Percentiles rank a stretch among this genome's conserved stretches.
Evolutionary conservation across 1,140 invertebrate species (phyloP).

Genomic region (Drosophila lini): DNA sequence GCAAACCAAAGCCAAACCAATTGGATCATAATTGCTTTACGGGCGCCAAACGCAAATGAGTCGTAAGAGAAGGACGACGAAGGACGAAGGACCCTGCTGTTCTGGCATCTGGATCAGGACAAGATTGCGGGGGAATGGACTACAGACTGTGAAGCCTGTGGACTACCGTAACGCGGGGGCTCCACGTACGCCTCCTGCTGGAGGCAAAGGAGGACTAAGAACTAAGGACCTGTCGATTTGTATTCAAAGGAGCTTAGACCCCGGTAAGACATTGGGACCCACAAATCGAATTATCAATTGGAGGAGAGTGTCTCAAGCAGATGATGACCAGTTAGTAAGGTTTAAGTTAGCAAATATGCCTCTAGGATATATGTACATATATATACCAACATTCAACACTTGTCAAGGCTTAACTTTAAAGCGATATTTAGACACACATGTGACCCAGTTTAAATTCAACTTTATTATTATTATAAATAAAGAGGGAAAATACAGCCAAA

Average conservation of each 20-base stretch:
- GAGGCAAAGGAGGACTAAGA: not conserved
- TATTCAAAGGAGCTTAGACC: constrained; percentile 18
- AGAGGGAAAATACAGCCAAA: no score
- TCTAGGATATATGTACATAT: no score
- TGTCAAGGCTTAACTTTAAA: not conserved
- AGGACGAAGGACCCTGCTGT: not conserved
- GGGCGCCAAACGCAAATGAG: constrained; percentile 78
- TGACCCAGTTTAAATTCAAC: no score
- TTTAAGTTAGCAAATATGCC: not conserved
- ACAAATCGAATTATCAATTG: constrained; percentile 48
- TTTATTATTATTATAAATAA: not conserved
- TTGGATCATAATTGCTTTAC: constrained; percentile 82
- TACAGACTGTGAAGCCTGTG: not conserved
- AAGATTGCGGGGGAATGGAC: constrained; percentile 13
- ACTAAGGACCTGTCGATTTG: constrained; percentile 32
- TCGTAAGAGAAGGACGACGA: constrained; percentile 54
- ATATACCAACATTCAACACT: not conserved
- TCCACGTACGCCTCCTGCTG: constrained; percentile 5
- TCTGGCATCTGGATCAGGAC: constrained; percentile 37
- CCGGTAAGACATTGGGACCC: not conserved
- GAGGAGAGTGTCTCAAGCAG: constrained; percentile 19
- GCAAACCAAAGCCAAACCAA: constrained; percentile 71
- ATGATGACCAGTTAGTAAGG: not conserved
- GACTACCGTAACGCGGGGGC: constrained; percentile 2
- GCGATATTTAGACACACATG: not conserved